Percentiles rank a stretch among this genome's conserved stretches.
These are phyloP conservation scores for Psettodes erumei DNA, from an alignment of 2,113 vertebrate genomes.

Conservation along the genomic window DNA sequence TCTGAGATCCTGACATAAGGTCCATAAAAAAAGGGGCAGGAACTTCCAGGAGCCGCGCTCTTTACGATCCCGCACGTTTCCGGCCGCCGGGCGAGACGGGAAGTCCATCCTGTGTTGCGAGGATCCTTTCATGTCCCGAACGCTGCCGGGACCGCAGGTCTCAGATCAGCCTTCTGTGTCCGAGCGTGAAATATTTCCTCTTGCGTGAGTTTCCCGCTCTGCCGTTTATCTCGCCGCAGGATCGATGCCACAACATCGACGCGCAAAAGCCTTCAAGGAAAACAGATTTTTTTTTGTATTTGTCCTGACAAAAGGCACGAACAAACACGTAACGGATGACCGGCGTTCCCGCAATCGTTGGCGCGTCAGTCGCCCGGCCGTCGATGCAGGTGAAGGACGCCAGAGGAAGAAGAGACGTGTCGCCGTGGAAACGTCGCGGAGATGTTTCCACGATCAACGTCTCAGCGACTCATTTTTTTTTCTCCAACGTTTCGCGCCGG, in stretches of 20 bases:
- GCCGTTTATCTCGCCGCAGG: conserved; percentile 25
- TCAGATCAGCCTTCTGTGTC: no score
- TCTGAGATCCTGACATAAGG: background rate
- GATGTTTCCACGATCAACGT: no score
- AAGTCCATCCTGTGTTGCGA: conserved; percentile 26
- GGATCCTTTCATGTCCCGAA: background rate
- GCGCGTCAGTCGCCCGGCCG: background rate
- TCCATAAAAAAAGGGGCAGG: background rate
- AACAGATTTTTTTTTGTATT: conserved; percentile 16
- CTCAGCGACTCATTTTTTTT: background rate
- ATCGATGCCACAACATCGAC: conserved; percentile 32
- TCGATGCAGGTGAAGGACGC: background rate
- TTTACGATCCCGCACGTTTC: background rate
- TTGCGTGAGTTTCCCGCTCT: conserved; percentile 17
- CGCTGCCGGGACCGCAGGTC: background rate
- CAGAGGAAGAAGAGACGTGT: no score
- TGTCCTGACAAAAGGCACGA: conserved; percentile 44
- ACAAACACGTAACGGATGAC: conserved; percentile 41
- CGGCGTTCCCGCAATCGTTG: conserved; percentile 46
- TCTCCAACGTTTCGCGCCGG: background rate
- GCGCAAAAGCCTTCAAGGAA: conserved; percentile 20
- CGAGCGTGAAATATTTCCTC: conserved; percentile 10
- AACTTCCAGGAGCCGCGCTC: background rate
- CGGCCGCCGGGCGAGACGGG: background rate
- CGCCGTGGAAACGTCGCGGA: no score